Evolutionary conservation across 2,113 vertebrate species (phyloP).

Genomic region (Podarcis cretensis): DNA sequence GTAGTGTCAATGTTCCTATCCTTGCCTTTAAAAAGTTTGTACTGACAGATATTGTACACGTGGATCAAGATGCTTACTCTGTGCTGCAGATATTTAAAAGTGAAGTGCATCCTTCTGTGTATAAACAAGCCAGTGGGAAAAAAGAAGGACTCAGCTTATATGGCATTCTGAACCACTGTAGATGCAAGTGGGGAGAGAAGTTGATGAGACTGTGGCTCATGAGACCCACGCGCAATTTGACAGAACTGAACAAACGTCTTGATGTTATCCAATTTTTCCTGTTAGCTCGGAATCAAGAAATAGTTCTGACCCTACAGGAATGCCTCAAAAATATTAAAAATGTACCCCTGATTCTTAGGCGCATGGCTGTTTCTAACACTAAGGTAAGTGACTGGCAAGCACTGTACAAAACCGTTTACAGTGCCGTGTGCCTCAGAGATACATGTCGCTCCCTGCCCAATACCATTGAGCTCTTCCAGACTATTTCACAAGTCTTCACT

Average conservation of each 20-base stretch:
- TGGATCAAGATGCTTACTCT: conserved; percentile 75
- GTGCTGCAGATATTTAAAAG: conserved; percentile 97
- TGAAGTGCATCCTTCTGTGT: conserved; percentile 94
- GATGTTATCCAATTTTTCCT: conserved; percentile 94
- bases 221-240: conserved; percentile 85
- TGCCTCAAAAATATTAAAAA: conserved; percentile 92
- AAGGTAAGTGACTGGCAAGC: conserved; percentile 93
- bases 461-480: conserved; percentile 86
- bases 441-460: conserved; percentile 85
- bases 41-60: conserved; percentile 78
- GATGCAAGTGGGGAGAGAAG: conserved; percentile 80
- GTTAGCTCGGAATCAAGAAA: conserved; percentile 85
- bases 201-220: conserved; percentile 89
- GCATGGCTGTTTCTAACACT: conserved; percentile 90
- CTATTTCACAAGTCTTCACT: conserved; percentile 87
- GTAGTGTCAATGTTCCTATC: conserved; percentile 85
- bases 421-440: conserved; percentile 89
- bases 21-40: conserved; percentile 90
- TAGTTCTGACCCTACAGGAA: conserved; percentile 83
- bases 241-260: conserved; percentile 86
- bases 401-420: conserved; percentile 92
- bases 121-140: conserved; percentile 90
- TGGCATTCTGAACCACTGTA: conserved; percentile 85
- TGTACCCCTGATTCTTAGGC: conserved; percentile 88
- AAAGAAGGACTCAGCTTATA: conserved; percentile 98